Evolutionary conservation across 2,797 vertebrate species (phyloP).

Genomic region (Pipistrellus pygmaeus): DNA sequence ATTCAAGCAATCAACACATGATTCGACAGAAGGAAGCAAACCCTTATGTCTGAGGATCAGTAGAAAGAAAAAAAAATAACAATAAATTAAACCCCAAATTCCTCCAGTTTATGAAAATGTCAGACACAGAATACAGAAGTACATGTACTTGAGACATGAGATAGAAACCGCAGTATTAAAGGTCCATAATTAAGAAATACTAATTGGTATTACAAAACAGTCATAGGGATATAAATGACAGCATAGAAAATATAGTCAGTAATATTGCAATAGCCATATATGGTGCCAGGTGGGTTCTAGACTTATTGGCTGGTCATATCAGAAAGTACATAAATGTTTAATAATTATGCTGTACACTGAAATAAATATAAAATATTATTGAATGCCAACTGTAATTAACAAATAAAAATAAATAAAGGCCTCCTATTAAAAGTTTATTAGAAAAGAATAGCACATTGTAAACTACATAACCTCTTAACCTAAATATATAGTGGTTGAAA

Average conservation of each 20-base stretch:
- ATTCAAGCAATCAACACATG: constrained; percentile 31
- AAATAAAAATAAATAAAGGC: neutral
- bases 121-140: neutral
- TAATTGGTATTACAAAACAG: neutral
- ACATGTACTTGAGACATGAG: neutral
- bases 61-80: neutral
- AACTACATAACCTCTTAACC: neutral
- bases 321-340: neutral
- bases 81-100: neutral
- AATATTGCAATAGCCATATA: neutral
- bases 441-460: neutral
- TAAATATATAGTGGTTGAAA: neutral
- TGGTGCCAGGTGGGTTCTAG: neutral
- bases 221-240: neutral
- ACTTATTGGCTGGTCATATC: neutral
- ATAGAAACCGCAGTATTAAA: neutral
- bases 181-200: neutral
- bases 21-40: constrained; percentile 18
- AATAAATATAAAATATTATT: neutral
- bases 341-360: neutral
- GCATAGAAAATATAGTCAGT: neutral
- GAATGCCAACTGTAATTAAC: neutral
- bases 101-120: neutral
- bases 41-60: neutral
- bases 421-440: neutral